Evolutionary conservation across 1,140 invertebrate species (phyloP).

Genomic region (Sarcophaga peregrina): DNA sequence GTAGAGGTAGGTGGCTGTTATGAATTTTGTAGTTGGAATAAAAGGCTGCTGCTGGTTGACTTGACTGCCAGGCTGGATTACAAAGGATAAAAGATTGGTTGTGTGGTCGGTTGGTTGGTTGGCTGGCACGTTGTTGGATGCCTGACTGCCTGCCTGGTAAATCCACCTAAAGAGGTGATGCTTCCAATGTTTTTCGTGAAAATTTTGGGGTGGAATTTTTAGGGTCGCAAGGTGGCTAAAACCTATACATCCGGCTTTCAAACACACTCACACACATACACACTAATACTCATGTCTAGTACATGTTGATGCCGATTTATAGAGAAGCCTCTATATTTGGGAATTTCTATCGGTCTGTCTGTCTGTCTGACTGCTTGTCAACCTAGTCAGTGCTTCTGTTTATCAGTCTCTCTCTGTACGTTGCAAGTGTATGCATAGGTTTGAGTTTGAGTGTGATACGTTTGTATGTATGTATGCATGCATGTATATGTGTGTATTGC

Average conservation of each 20-base stretch:
- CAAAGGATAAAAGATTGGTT: neutral
- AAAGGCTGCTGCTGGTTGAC: too few relatives aligned
- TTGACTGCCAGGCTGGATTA: too few relatives aligned
- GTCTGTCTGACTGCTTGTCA: too few relatives aligned
- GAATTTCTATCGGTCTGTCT: too few relatives aligned
- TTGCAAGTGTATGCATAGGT: neutral
- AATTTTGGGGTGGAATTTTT: slow-evolving; percentile 4
- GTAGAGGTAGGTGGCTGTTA: too few relatives aligned
- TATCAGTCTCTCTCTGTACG: neutral
- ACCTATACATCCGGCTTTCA: neutral
- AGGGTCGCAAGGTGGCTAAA: neutral
- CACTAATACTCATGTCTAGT: neutral
- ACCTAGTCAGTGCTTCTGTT: neutral
- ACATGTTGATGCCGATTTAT: neutral
- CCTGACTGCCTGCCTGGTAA: neutral
- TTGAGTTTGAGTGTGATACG: neutral
- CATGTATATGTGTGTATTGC: neutral
- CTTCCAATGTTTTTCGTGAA: neutral
- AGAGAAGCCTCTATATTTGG: too few relatives aligned
- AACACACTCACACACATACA: neutral
- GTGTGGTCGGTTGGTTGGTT: neutral
- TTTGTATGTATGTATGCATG: neutral
- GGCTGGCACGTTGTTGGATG: neutral
- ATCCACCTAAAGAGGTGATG: neutral
- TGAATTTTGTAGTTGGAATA: too few relatives aligned